Base-by-base conservation (phyloP, 1,140 invertebrate genomes). In the Brachionus calyciflorus region DNA sequence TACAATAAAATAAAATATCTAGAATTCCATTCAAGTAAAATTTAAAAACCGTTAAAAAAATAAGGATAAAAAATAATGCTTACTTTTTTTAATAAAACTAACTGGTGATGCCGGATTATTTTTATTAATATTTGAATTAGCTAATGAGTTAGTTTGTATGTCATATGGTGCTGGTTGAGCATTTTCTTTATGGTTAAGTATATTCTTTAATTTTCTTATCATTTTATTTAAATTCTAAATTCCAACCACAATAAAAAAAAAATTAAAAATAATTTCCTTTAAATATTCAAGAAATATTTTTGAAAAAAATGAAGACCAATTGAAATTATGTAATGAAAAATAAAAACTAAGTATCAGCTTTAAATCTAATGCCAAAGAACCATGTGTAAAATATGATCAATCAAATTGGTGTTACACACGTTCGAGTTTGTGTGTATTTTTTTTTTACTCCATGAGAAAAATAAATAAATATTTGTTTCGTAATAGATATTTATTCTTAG, bases 311-410 rank as follows among this genome's bases (percentile, higher is more conserved):
- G n/a, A n/a, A n/a, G n/a, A n/a, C n/a, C n/a, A n/a, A n/a, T 6
- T 37, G 19, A 33, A 17, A 33, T 60, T 28, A 57, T 57, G 53
- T 19, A 37, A 33, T 33, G 17, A 33, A 33, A 60, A 37, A 30
- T 33, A 28, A 55, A 28, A 55, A 55, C 33, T 28, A 28, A n/a
- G 55, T 60, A 60, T 60, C 55, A 60, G 55, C 55, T 60, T 60
- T 60, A 37, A 33, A 1, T 37, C 9, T 37, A 37, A 37, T 37
- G 9, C 3, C 3, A 37, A 60, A 60, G 55, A 33, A 17, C n/a
- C 55, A 60, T 60, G 26, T 60, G 55, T 60, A 19, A 60, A 60
- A 17, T n/a, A n/a, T 30, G 55, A 60, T 60, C 55, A 60, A 60
- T 60, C 55, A 60, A 60, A 60, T 60, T 30, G 55, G 33, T n/a